Evolutionary conservation across 2,888 invertebrate species (phyloP).

Genomic region (Oasisia sp.): DNA sequence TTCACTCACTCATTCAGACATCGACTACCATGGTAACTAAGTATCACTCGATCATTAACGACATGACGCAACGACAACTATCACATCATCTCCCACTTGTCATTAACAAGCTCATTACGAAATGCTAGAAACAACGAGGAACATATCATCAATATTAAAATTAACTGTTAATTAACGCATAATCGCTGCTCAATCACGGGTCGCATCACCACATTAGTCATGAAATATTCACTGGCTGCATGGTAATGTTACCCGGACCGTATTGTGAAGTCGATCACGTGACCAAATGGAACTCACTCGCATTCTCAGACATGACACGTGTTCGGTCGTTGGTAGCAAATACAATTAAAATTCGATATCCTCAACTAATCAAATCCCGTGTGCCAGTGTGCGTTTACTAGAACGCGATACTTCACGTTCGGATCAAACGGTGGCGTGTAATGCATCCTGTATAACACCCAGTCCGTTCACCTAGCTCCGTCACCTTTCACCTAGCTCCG

Average conservation of each 20-base stretch:
- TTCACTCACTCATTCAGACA: neutral
- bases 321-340: neutral
- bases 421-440: neutral
- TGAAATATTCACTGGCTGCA: neutral
- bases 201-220: neutral
- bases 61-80: neutral
- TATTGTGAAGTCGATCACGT: neutral
- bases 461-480: neutral
- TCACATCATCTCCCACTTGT: neutral
- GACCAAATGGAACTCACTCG: neutral
- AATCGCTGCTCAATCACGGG: neutral
- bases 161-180: neutral
- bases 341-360: constrained; percentile 13
- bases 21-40: neutral
- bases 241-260: neutral
- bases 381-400: neutral
- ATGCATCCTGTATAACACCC: neutral
- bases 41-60: neutral
- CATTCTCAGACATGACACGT: neutral
- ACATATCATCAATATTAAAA: neutral
- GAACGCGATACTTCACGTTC: neutral
- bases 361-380: neutral
- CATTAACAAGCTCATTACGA: neutral
- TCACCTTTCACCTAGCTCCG: neutral
- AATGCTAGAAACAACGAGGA: neutral